Base-by-base conservation (phyloP, 1,140 invertebrate genomes). In the Dendrolimus punctatus region DNA sequence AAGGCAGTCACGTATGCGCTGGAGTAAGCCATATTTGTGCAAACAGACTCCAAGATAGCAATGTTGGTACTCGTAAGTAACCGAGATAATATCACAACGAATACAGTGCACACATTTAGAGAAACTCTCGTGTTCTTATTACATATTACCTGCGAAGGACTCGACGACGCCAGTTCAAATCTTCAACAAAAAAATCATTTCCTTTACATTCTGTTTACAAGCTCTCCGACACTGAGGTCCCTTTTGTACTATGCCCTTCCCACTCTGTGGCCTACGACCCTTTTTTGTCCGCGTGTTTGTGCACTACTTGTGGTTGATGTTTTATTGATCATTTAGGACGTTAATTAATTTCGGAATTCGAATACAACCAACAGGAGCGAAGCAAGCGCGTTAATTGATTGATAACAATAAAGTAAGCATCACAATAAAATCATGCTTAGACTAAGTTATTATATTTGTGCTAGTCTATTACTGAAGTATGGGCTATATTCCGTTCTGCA, bases 121-220 rank as follows among this genome's bases (percentile, higher is more conserved):
- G 68, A 71, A 72, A 53, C 58, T 55, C 50, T 53, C 45, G 10
- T 36, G 76, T 75, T 71, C 62, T 64, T 83, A 23, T 23, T 23
- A 23, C 23, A 23, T 23, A 23, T 23, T 23, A 83, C 82, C 80
- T 83, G 82, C 62, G 61, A 49, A 60, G 73, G 78, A 67, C 78
- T 61, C 53, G 49, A 58, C 73, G 78, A 68, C 77, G 76, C 77
- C 76, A 61, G 62, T 62, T 68, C 54, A 66, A 70, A 68, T 67
- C 60, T 60, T 50, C 56, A 46, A 81, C 66, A 85, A 82, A 85
- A 23, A 82, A 81, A 80, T 54, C 68, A 70, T 80, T 83, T 83
- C 82, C 80, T 78, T 76, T 70, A 72, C 74, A 80, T 78, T 81
- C 61, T 79, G 66, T 78, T 80, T 82, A 82, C 78, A 76, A 75